Conservation (phyloP, 1,140 invertebrate genomes). For the Panulirus ornatus region DNA sequence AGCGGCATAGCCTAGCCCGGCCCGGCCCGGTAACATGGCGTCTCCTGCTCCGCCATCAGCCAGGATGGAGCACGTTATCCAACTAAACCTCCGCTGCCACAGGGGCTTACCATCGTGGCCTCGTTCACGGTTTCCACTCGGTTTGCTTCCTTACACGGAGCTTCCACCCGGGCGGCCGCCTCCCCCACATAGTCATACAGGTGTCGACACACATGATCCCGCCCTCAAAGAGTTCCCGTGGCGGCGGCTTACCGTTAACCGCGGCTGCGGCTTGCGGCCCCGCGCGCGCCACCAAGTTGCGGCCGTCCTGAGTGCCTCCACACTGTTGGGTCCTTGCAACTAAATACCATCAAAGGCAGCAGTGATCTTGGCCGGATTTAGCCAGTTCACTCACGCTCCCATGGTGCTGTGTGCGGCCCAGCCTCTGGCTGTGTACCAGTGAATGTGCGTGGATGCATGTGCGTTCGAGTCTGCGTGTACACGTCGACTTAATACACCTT, state of each 20-base stretch:
- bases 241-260: neutral
- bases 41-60: too few species aligned
- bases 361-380: constrained; percentile 26
- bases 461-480: too few species aligned
- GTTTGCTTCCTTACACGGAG: neutral
- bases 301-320: neutral
- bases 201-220: neutral
- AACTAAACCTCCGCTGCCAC: neutral
- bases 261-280: neutral
- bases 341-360: constrained; percentile 37
- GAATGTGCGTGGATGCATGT: too few species aligned
- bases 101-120: neutral
- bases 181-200: constrained; percentile 8
- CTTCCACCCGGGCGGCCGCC: neutral
- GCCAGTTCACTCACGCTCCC: neutral
- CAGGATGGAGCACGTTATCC: neutral
- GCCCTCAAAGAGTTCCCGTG: neutral
- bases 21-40: too few species aligned
- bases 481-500: too few species aligned
- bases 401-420: neutral
- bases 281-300: neutral
- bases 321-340: neutral
- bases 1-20: too few species aligned
- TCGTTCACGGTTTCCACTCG: neutral
- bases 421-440: too few species aligned